A percentile compares a stretch with the other conserved stretches of the same genome.
These are phyloP conservation scores for Halisarca cf. caerulea DNA, from an alignment of 37 sponge, comb jelly and placozoan genomes.

Conservation along the genomic window DNA sequence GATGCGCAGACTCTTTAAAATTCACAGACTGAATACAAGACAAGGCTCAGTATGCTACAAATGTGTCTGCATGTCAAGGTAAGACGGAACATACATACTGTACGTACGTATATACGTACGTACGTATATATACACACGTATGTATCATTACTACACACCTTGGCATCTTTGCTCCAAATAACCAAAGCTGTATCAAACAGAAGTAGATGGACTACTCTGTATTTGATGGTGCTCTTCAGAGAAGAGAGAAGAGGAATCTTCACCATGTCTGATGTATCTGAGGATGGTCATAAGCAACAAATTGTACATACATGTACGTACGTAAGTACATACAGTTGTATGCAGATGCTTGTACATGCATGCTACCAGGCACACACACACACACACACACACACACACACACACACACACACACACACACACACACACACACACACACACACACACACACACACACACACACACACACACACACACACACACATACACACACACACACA, in stretches of 20 bases:
- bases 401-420: too few relatives aligned
- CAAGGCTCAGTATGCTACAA: too few relatives aligned
- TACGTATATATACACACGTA: not conserved
- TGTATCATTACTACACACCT: constrained; percentile 9
- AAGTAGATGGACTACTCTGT: constrained; percentile 32
- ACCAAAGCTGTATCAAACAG: constrained; percentile 63
- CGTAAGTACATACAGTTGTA: not conserved
- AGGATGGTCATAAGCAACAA: not conserved
- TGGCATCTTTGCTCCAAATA: constrained; percentile 40
- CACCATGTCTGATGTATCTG: not conserved
- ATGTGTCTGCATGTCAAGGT: too few relatives aligned
- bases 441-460: too few relatives aligned
- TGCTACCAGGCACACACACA: not conserved
- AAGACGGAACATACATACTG: too few relatives aligned
- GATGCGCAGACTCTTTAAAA: too few relatives aligned
- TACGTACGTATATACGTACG: too few relatives aligned
- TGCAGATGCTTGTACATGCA: not conserved
- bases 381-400: not conserved
- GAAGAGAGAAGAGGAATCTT: constrained; percentile 29
- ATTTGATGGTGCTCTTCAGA: constrained; percentile 46
- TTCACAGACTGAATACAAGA: too few relatives aligned
- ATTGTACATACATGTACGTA: not conserved
- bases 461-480: not conserved
- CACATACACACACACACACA: not conserved
- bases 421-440: too few relatives aligned